These are phyloP conservation scores for Eidolon dupreanum DNA, from an alignment of 2,797 vertebrate species.

Conservation along the genomic window DNA sequence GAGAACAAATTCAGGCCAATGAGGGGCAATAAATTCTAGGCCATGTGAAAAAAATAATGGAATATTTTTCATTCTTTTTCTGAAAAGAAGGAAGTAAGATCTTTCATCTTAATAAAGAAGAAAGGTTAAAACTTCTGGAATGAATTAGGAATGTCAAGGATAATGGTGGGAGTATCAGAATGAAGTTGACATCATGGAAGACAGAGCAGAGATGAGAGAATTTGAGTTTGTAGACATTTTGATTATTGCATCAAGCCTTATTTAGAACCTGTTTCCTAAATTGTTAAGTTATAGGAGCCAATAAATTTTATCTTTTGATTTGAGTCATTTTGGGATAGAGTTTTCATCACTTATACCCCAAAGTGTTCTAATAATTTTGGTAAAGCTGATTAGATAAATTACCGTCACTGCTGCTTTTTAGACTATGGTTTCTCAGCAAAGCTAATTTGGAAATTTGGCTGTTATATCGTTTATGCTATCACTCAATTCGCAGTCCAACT, in stretches of 20 bases:
- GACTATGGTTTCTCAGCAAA: not conserved
- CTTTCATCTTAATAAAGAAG: not conserved
- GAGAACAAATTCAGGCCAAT: not conserved
- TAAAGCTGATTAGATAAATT: not conserved
- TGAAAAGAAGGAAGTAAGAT: not conserved
- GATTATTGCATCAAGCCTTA: not conserved
- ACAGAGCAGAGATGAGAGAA: not conserved
- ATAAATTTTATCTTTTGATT: not conserved
- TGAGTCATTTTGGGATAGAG: not conserved
- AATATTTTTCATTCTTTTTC: not conserved
- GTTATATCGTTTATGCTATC: not conserved
- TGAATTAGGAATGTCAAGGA: not conserved
- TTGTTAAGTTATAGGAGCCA: not conserved
- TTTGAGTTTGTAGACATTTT: not conserved
- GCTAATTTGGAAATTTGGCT: not conserved
- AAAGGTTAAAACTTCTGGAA: not conserved
- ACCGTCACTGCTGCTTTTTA: not conserved
- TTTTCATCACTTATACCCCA: not conserved
- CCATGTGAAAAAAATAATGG: not conserved
- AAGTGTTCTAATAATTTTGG: not conserved
- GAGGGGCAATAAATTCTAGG: not conserved
- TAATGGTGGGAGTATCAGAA: not conserved
- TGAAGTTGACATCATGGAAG: not conserved
- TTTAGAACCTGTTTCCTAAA: not conserved
- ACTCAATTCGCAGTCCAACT: not conserved